phyloP scores from a whole-genome alignment of 35 echinoderm and acorn worm species.

The Stichopus chloronotus region DNA sequence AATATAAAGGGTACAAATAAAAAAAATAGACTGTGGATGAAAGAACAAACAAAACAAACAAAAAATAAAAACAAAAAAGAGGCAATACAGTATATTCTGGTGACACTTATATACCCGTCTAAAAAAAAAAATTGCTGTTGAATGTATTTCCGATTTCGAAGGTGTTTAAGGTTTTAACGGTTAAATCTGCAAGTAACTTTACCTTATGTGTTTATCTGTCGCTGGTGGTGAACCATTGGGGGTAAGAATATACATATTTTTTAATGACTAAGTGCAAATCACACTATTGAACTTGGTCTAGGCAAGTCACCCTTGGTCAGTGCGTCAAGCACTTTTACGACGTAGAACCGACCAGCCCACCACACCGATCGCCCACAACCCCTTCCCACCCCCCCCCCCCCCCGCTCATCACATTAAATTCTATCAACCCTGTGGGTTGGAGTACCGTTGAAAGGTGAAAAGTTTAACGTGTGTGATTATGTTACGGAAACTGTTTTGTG shows the following conservation, averaged over 20 bases:
- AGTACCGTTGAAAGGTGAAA: not conserved
- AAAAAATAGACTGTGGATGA: too few species aligned
- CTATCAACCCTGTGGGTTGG: not conserved
- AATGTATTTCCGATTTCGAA: not conserved
- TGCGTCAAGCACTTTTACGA: not conserved
- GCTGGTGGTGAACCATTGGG: not conserved
- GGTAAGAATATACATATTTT: not conserved
- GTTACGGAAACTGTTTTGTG: not conserved
- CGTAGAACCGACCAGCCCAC: too few species aligned
- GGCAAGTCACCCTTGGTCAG: not conserved
- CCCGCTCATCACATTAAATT: too few species aligned
- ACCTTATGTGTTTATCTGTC: not conserved
- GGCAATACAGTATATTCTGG: too few species aligned
- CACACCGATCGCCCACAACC: too few species aligned
- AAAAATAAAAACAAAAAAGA: too few species aligned
- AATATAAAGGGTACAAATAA: too few species aligned
- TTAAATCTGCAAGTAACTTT: not conserved
- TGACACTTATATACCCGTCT: too few species aligned
- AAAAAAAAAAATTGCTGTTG: not conserved
- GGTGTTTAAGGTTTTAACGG: not conserved
- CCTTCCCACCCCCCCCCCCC: too few species aligned
- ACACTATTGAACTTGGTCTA: not conserved
- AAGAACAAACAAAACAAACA: too few species aligned
- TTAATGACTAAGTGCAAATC: constrained; percentile 8
- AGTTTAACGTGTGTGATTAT: constrained; percentile 4